Evolutionary conservation across 2,888 invertebrate species (phyloP).

Genomic region (Drosophila niveifrons): DNA sequence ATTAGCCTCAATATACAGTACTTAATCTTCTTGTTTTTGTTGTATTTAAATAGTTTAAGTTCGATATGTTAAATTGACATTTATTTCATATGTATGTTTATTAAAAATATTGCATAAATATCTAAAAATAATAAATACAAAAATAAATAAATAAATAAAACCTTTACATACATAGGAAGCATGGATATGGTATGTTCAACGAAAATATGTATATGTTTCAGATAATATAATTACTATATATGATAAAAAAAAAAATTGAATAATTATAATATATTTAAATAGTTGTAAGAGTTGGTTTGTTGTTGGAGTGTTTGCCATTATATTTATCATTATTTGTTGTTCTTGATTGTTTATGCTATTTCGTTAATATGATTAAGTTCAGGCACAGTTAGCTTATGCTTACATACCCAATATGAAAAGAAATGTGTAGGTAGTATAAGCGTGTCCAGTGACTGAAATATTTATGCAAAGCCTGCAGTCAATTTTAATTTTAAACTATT

Average conservation of each 20-base stretch:
- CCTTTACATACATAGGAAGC: conserved; percentile 6
- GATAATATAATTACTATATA: no score
- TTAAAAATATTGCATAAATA: conserved; percentile 4
- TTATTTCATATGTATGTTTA: conserved; percentile 29
- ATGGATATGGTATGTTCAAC: conserved; percentile 11
- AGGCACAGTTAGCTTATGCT: conserved; percentile 51
- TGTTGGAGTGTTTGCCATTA: neutral
- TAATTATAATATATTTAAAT: neutral
- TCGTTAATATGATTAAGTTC: conserved; percentile 28
- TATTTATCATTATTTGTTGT: neutral
- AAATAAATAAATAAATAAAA: neutral
- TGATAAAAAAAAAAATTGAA: neutral
- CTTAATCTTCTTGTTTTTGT: conserved; percentile 3
- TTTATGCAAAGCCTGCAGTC: conserved; percentile 3
- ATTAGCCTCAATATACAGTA: conserved; percentile 35
- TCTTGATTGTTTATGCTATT: conserved; percentile 32
- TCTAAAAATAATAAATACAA: neutral
- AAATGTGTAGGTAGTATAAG: conserved; percentile 19
- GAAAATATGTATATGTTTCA: no score
- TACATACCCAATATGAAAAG: neutral
- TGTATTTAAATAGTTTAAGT: conserved; percentile 44
- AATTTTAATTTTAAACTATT: conserved; percentile 1
- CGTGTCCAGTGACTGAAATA: conserved; percentile 15
- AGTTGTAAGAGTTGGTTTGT: neutral
- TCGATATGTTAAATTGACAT: conserved; percentile 72